Evolutionary conservation across 2,888 invertebrate genomes (phyloP).

Genomic region (Chymomyza procnemis): DNA sequence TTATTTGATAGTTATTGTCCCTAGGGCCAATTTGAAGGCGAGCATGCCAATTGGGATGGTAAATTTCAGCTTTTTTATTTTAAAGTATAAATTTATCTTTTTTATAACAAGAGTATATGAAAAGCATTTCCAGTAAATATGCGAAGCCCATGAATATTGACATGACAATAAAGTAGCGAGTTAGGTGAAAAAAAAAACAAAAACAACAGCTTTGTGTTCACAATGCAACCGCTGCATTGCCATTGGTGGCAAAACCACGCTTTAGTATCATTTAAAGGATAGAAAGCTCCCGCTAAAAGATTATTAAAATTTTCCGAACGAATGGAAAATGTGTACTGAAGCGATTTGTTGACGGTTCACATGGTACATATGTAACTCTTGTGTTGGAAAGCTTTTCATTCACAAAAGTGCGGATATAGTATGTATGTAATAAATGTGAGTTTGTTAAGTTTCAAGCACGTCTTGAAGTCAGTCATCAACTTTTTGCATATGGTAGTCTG

Average conservation of each 20-base stretch:
- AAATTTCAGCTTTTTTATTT: no score
- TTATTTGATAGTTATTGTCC: not conserved
- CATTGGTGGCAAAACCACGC: conserved; percentile 12
- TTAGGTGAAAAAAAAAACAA: conserved; percentile 29
- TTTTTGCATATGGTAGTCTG: not conserved
- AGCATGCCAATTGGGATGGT: not conserved
- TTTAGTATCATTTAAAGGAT: conserved; percentile 34
- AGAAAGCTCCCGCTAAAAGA: conserved; percentile 60
- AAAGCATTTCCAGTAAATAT: conserved; percentile 50
- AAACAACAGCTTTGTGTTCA: conserved; percentile 3
- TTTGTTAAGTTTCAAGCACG: conserved; percentile 51
- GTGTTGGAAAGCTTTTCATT: not conserved
- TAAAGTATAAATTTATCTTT: conserved; percentile 30
- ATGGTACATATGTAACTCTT: conserved; percentile 23
- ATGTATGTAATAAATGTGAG: conserved; percentile 1
- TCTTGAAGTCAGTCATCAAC: conserved; percentile 9
- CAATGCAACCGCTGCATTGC: conserved; percentile 20
- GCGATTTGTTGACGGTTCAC: conserved; percentile 53
- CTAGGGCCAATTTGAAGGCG: conserved; percentile 23
- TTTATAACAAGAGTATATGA: conserved; percentile 42
- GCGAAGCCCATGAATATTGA: conserved; percentile 42
- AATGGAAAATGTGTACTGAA: conserved; percentile 48
- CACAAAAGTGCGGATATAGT: not conserved
- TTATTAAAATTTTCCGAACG: conserved; percentile 73
- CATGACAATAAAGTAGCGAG: conserved; percentile 52